Base-by-base conservation (phyloP, 1,140 invertebrate genomes). In the Drosophila ambigua region DNA sequence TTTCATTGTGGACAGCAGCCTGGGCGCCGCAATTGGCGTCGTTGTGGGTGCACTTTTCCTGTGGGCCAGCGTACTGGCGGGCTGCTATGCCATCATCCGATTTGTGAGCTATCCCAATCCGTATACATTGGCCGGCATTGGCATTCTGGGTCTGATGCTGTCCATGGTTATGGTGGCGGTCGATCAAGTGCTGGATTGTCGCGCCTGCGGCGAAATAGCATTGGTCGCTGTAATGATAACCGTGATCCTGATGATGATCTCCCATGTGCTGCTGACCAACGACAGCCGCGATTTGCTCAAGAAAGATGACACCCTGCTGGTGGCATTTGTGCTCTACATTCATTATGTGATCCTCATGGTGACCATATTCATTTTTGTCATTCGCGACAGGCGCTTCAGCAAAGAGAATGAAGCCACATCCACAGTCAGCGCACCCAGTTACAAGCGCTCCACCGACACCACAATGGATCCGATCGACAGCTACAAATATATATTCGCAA, bases 281-380 rank as follows among this genome's bases (percentile, higher is more conserved):
- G 8, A 50, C 0, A 68, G 62, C 43, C 15, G 50, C 1, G 60
- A 53, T 7, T 4, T 64, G 0, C 24, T 84, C 3, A 43, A 16
- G 0, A 7, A 13, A 4, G 57, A 54, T 0, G 72, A 84, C 6
- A 7, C 48, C 0, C 5, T 73, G 9, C 44, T 84, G 7, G 24
- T 80, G 9, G 81, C 51, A 0, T 49, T 82, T 16, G 51, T 72
- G 11, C 46, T 87, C 24, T 75, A 68, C 13, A 49, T 78, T 5
- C 51, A 49, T 35, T 85, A 53, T 39, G 57, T 78, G 15, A 55
- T 87, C 0, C 1, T 85, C 0, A 2, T 85, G 54, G 9, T 87
- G 0, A 60, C 48, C 31, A 49, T 43, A n/a, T 76, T 71, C 46
- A 44, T 77, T 20, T 39, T 39, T 4, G 35, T 39, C 35, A 39